phyloP scores from a whole-genome alignment of 1,140 invertebrate genomes.

The Phthorimaea operculella region DNA sequence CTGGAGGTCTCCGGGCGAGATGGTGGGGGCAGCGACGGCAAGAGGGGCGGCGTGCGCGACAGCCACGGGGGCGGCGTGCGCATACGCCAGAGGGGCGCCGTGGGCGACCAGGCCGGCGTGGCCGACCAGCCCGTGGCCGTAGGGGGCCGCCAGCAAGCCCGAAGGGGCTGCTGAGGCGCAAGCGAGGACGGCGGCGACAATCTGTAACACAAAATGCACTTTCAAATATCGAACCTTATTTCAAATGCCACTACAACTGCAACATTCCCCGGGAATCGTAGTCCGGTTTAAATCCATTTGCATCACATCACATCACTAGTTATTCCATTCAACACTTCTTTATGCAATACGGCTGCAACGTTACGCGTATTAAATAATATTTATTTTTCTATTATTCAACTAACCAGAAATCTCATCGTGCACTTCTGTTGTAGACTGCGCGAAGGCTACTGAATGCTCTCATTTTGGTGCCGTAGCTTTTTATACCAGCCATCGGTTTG shows the following conservation, averaged over 20 bases:
- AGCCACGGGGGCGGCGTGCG: conserved; percentile 34
- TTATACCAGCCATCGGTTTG: conserved; percentile 49
- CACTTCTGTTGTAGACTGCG: conserved; percentile 65
- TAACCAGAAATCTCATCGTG: conserved; percentile 66
- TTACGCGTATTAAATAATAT: conserved; percentile 15
- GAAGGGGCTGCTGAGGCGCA: conserved; percentile 56
- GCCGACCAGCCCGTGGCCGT: conserved; percentile 34
- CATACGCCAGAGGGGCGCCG: conserved; percentile 28
- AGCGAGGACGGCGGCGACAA: conserved; percentile 59
- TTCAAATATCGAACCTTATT: conserved; percentile 19
- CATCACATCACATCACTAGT: background rate
- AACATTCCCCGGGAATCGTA: conserved; percentile 6
- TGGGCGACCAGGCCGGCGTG: conserved; percentile 30
- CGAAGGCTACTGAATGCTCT: conserved; percentile 64
- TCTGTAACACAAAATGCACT: conserved; percentile 43
- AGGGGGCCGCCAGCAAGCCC: conserved; percentile 47
- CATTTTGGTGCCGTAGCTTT: conserved; percentile 45
- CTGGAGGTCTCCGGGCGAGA: conserved; percentile 51
- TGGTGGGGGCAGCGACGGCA: conserved; percentile 48
- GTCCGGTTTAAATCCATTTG: conserved; percentile 1
- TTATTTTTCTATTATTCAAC: conserved; percentile 16
- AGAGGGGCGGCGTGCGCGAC: conserved; percentile 31
- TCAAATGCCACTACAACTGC: conserved; percentile 4
- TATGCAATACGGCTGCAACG: conserved; percentile 30
- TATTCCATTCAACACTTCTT: conserved; percentile 15